Evolutionary conservation across 2,888 invertebrate genomes (phyloP), one percentile per base, ranked within the genome.

Genomic region (Eristalis intricaria): DNA sequence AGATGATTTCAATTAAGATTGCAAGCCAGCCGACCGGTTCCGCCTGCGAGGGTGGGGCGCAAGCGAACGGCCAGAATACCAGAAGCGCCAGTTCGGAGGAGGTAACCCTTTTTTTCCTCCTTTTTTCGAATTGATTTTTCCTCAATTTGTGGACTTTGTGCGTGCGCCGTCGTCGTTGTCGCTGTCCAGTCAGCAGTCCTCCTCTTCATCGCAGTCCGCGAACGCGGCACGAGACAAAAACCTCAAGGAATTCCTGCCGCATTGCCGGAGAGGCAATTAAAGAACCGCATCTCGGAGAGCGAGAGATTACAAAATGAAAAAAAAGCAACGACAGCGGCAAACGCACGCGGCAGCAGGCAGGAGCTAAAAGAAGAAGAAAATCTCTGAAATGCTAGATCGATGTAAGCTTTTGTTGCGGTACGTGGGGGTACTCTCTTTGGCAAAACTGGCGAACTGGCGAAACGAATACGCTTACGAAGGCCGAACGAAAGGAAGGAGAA

Each of bases 371-470:
- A 74, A 83, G 81, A 88, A 32, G 32, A 32, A 32, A 84, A 89
- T 88, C 86, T 82, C 66, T 86, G 89, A 89, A 89, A 89, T 89
- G 90, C 90, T 89, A 87, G 87, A 84, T 84, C 87, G 83, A 87
- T 87, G 87, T 87, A 84, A 84, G 87, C 87, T 84, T 84, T 79
- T 84, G 79, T 84, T 87, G 79, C 73, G 79, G 87, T 79, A 87
- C 87, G 79, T 79, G 83, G 70, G 63, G 75, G 65, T 65, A 84
- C 87, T 83, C 83, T 65, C 78, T 68, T 73, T 60, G 78, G 50
- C 19, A 50, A 32, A 32, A 50, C 19, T 50, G 50, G 32, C 32
- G 10, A 32, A 32, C 32, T 32, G 32, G 32, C 32, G 7, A 50
- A 50, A 50, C 50, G 78, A 8, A 78, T 83, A 82, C 78, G 63